Evolutionary conservation across 1,140 invertebrate genomes (phyloP), one percentile per base, ranked within the genome.

Genomic region (Pissodes strobi): DNA sequence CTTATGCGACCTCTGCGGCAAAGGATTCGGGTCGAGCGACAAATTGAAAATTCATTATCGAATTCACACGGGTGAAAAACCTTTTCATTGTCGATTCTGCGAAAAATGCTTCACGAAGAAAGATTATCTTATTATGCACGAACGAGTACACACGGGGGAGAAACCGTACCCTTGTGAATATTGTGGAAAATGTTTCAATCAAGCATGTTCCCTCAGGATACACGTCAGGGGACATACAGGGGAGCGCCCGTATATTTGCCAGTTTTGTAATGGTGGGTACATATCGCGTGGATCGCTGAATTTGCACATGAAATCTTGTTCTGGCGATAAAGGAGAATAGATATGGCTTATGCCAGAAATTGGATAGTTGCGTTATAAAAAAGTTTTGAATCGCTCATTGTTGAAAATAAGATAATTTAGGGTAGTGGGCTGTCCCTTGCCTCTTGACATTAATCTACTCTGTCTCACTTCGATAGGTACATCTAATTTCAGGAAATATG

Each of bases 41-140:
- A 85, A 84, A 57, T 73, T 87, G 27, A 83, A 82, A 52, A 80
- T 83, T n/a, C 87, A 88, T 68, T 82, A 85, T 77, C 79, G 84
- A 74, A 82, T 84, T 18, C 86, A 86, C 67, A 81, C 78, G 12
- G 82, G 82, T 2, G 72, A 80, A 1, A 79, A 79, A 66, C 81
- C 82, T 0, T 82, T 79, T 67, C 76, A 77, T 23, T 84, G 83
- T 67, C 76, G 76, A 2, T 72, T 82, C n/a, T 84, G 83, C 64
- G 80, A 79, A 30, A 83, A 83, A 65, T 80, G 9, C 78, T 82
- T 76, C 69, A 77, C 80, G 0, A 83, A 82, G 53, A 81, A 82
- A 59, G 82, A 82, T 1, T 83, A 84, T 79, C 64, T 84, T 22
- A 71, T 82, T 1, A 83, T 84, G 82, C 83, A 84, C 72, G 82